Evolutionary conservation across 2,113 vertebrate species (phyloP), one percentile per base, ranked within the genome.

Genomic region (Leucopsar rothschildi): DNA sequence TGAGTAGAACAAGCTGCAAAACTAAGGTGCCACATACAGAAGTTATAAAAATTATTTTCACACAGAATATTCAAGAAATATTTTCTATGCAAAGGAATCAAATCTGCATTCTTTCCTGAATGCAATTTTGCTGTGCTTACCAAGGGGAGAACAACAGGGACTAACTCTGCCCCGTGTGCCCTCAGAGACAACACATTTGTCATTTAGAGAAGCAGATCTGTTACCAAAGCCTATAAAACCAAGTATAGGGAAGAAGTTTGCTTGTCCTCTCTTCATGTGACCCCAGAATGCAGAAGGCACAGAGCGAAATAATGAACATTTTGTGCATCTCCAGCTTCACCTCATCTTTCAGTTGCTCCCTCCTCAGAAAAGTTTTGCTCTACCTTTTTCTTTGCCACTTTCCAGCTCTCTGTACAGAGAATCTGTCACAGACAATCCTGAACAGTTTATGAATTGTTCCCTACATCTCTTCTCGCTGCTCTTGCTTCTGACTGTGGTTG

Each of bases 271-370:
- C 35, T 77, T 49, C 31, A 14, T 15, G 20, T 35, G 40, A 47
- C 4, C 10, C 29, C 21, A 49, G 47, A 66, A 66, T 33, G 12
- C 15, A 81, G 50, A 72, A 92, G 28, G 56, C 1, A 9, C 11
- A 35, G 52, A 87, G 37, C 0, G 0, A 45, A 61, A 72, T 4
- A 12, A 31, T 0, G 0, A 86, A 86, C 12, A 6, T 23, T 42
- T 53, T 37, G 15, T 82, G 31, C 12, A 19, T 35, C 49, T 73
- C 52, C 65, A 92, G 29, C 40, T 69, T 85, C 39, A 65, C 50
- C 14, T 90, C 61, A 22, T 17, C 25, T 15, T 44, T 45, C 9
- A 68, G 64, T 33, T 5, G 3, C 5, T 65, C 20, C 9, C 31
- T 45, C 9, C 29, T 71, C 64, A 75, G 31, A 53, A 20, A 35